phyloP scores from a whole-genome alignment of 2,888 invertebrate species.

The Conops quadrifasciatus region DNA sequence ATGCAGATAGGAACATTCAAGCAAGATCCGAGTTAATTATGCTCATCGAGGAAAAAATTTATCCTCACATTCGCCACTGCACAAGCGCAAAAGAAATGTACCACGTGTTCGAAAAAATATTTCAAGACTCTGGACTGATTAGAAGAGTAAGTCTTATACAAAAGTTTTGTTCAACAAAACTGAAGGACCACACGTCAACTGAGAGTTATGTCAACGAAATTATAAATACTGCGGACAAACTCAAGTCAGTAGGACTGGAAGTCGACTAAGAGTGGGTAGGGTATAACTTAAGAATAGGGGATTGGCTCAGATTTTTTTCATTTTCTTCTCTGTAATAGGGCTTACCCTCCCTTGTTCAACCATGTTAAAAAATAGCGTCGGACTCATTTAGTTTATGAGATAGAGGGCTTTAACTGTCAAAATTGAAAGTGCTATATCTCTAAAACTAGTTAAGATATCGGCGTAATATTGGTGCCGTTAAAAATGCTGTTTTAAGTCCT shows the following conservation, averaged over 20 bases:
- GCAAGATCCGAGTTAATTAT: slow-evolving; percentile 25
- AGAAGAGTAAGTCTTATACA: neutral
- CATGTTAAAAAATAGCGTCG: no score
- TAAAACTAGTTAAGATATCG: no score
- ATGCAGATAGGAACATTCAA: slow-evolving; percentile 24
- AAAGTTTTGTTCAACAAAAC: neutral
- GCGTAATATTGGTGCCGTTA: no score
- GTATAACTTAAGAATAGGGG: no score
- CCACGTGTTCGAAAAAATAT: neutral
- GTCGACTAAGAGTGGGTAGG: slow-evolving; percentile 16
- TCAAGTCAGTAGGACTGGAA: neutral
- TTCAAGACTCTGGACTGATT: neutral
- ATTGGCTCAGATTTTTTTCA: no score
- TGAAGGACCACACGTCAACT: neutral
- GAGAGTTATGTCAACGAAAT: slow-evolving; percentile 4
- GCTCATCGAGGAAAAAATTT: slow-evolving; percentile 24
- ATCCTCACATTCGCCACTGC: slow-evolving; percentile 23
- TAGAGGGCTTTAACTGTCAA: no score
- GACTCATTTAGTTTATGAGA: no score
- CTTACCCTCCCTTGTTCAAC: no score
- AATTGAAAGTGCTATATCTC: no score
- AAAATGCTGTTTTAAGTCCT: no score
- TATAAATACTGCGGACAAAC: neutral
- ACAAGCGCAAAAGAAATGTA: neutral
- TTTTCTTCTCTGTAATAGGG: no score